Evolutionary conservation across 1,140 invertebrate species (phyloP), one percentile per base, ranked within the genome.

Genomic region (Bombus vancouverensis): DNA sequence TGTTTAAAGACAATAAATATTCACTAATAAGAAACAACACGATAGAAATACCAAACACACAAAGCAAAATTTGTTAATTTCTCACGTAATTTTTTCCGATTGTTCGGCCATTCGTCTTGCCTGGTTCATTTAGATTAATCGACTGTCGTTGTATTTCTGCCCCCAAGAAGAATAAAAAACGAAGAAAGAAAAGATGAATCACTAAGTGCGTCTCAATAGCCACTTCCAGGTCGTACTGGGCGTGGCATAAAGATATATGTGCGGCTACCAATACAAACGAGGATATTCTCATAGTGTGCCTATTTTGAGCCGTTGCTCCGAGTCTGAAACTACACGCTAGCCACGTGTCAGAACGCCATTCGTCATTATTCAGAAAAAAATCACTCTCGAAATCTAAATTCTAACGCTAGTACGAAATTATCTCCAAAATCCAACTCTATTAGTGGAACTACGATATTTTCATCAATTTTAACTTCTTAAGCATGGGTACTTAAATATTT

Each of bases 241-340:
- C 68, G 68, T 66, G 83, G 57, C 77, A n/a, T 72, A 53, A 85
- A 85, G 77, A 85, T 80, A 81, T 73, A 81, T 73, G 68, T 10
- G 42, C 32, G 39, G 44, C 57, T 73, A 65, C 68, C 57, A 71
- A 62, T 34, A 47, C 34, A 77, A 84, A 42, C 39, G 39, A 39
- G 32, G 18, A 53, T 70, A 39, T 73, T 83, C 66, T 78, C 57
- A 53, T 65, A 70, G 74, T 37, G 62, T 34, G 66, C 32, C 81
- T 87, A 87, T 87, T 87, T 83, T 72, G 42, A 87, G 68, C 77
- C 44, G 81, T 71, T 44, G 42, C 84, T 57, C 8, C 25, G 73
- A 57, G 73, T 83, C 42, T 39, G 83, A 81, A 73, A 65, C 42
- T 59, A 42, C 53, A n/a, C 70, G 84, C 81, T 70, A 68, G 74